These are phyloP conservation scores for Tyto alba DNA, from an alignment of 2,113 vertebrate species.

Conservation along the genomic window DNA sequence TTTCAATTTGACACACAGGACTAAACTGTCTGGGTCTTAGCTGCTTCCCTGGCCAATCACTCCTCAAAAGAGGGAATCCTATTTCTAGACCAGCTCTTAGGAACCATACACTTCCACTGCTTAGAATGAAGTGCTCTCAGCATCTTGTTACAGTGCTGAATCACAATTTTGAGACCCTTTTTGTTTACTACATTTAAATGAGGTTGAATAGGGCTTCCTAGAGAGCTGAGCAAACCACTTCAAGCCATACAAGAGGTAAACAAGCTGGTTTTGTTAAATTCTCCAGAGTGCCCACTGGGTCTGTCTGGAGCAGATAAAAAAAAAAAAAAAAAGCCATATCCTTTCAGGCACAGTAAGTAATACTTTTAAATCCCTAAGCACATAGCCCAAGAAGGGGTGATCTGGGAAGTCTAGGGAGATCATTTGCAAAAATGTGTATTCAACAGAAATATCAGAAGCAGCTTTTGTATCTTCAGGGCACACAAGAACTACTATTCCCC, in stretches of 20 bases:
- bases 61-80: constrained; percentile 31
- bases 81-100: constrained; percentile 46
- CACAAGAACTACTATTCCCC: constrained; percentile 38
- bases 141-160: constrained; percentile 45
- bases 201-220: constrained; percentile 55
- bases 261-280: constrained; percentile 57
- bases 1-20: constrained; percentile 54
- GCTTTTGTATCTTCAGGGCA: constrained; percentile 44
- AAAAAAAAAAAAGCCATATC: not conserved
- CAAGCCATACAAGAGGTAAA: constrained; percentile 30
- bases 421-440: constrained; percentile 26
- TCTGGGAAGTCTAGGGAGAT: constrained; percentile 19
- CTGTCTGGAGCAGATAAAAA: constrained; percentile 32
- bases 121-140: constrained; percentile 40
- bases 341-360: constrained; percentile 29
- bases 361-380: constrained; percentile 37
- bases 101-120: constrained; percentile 6
- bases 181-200: constrained; percentile 60
- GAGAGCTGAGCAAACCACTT: constrained; percentile 50
- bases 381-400: constrained; percentile 5
- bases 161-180: constrained; percentile 51
- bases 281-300: constrained; percentile 16
- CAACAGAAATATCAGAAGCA: constrained; percentile 29
- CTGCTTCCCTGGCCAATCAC: constrained; percentile 24
- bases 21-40: constrained; percentile 56